Evolutionary conservation across 2,888 invertebrate genomes (phyloP), one percentile per base, ranked within the genome.

Genomic region (Latrodectus hesperus): DNA sequence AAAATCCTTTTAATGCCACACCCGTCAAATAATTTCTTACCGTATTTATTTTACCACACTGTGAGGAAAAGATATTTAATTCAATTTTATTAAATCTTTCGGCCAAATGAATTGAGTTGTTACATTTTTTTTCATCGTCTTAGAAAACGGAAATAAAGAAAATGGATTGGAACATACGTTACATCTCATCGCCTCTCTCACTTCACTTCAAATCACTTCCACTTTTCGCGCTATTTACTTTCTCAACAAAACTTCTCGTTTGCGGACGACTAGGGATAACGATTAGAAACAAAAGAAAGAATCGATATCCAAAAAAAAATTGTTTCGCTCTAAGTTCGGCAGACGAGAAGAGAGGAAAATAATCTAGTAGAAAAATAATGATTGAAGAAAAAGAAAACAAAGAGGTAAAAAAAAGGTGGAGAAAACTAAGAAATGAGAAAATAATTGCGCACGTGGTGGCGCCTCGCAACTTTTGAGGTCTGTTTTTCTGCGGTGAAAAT

Each of bases 341-440:
- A 65, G 64, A 80, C 10, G 49, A 52, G 65, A 53, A 60, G 26
- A 64, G 67, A 55, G 65, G 49, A 17, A 75, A 68, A 26, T 68
- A 68, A 26, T 22, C 60, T 60, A 16, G 60, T 60, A 60, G 60
- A 68, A 68, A 78, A 68, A 78, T 53, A 68, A 26, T 22, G 52
- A 68, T 38, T 52, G 12, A 68, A 67, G 52, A 17, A 71, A 60
- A 70, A 49, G 64, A 65, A 65, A 73, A 64, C 38, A 26, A 75
- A 64, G 38, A 52, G 38, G 14, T 14, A 64, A 77, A 49, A 51
- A 67, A 73, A 65, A 73, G 75, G 75, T 70, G 82, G 70, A 70
- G 82, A 82, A 82, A 82, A 82, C 74, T 82, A 82, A 82, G 82
- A 82, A 75, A 82, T 82, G 82, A 74, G 82, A 74, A 82, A 68